Conservation (phyloP, 2,888 invertebrate species). For the Chouioia cunea region DNA sequence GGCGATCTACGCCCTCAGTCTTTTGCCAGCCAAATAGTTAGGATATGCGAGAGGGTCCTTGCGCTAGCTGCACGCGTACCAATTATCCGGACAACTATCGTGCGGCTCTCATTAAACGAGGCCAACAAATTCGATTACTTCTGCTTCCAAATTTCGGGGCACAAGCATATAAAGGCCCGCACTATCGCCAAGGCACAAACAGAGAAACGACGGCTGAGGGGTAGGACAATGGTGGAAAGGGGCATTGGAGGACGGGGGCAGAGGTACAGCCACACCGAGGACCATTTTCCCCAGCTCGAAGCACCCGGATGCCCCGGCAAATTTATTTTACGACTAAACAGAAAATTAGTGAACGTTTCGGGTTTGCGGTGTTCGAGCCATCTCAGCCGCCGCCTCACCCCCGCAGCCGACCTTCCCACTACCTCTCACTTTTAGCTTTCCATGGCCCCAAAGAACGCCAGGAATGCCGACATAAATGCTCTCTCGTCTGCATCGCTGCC, state of each 20-base stretch:
- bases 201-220: conserved; percentile 40
- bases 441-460: conserved; percentile 31
- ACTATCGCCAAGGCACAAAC: conserved; percentile 12
- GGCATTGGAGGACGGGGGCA: conserved; percentile 14
- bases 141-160: conserved; percentile 64
- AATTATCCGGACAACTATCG: conserved; percentile 67
- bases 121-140: conserved; percentile 69
- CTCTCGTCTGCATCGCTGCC: conserved; percentile 46
- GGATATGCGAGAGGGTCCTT: too few species aligned
- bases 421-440: conserved; percentile 27
- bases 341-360: conserved; percentile 67
- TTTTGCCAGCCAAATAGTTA: conserved; percentile 58
- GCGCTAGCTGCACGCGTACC: conserved; percentile 57
- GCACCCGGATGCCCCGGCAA: conserved; percentile 56
- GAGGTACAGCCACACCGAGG: conserved; percentile 49
- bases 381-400: conserved; percentile 38
- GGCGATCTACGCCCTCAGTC: not conserved
- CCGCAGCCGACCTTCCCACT: not conserved
- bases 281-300: conserved; percentile 62
- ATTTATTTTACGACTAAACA: conserved; percentile 68
- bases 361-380: conserved; percentile 62
- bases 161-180: conserved; percentile 52
- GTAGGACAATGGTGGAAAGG: too few species aligned
- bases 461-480: conserved; percentile 42
- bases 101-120: conserved; percentile 67